Percentiles rank a stretch among this genome's conserved stretches.
These are phyloP conservation scores for Cirrhinus molitorella DNA, from an alignment of 2,797 vertebrate genomes.

Conservation along the genomic window DNA sequence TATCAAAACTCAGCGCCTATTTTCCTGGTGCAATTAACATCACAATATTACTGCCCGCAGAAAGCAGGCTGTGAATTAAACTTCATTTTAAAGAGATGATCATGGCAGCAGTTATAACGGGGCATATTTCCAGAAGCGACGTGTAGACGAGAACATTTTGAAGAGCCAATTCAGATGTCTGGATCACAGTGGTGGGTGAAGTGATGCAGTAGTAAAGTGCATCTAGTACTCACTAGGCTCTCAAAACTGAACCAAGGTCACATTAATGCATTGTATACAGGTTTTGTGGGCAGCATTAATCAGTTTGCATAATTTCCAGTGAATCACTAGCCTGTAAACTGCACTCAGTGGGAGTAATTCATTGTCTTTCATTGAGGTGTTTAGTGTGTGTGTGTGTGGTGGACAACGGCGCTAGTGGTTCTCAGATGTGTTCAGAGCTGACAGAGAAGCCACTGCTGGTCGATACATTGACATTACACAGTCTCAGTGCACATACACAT, in stretches of 20 bases:
- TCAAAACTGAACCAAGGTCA: neutral
- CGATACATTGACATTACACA: neutral
- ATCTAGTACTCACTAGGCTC: neutral
- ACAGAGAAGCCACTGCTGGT: neutral
- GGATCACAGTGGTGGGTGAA: neutral
- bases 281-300: neutral
- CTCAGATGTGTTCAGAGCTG: neutral
- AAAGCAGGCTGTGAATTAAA: neutral
- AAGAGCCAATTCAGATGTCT: neutral
- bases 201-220: neutral
- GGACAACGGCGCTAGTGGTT: neutral
- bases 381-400: neutral
- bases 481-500: constrained; percentile 12
- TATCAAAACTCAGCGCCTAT: constrained; percentile 5
- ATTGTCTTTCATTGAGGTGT: neutral
- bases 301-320: neutral
- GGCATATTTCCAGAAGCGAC: neutral
- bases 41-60: neutral
- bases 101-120: neutral
- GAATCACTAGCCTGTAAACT: neutral
- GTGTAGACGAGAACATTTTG: neutral
- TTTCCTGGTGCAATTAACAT: neutral
- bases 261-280: neutral
- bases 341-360: neutral
- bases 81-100: neutral